Evolutionary conservation across 2,888 invertebrate species (phyloP), one percentile per base, ranked within the genome.

Genomic region (Pammene aurita): DNA sequence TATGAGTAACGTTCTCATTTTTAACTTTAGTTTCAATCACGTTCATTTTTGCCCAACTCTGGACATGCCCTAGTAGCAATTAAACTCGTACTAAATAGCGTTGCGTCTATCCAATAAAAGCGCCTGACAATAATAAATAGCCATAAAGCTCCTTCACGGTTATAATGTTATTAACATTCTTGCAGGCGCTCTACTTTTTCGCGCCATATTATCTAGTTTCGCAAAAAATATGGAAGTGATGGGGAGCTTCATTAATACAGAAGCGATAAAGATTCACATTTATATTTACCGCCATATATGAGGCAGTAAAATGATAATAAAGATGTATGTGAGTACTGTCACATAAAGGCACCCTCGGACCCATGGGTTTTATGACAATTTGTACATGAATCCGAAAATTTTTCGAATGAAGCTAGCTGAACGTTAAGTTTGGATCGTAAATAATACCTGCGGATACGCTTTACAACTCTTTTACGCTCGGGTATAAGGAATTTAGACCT

Each of bases 291-390:
- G 75, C 74, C 76, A 73, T 77, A 74, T 79, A 78, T 78, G 80
- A 74, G 74, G 85, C 80, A 85, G 85, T 89, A 88, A 88, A 88
- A 86, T 82, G 76, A 81, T 81, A 84, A 88, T 87, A 87, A 87
- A 87, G 80, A 83, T 78, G 79, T 78, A 80, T 78, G 76, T 78
- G 71, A 58, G 67, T 58, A 77, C 75, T 58, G 77, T 75, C 79
- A 78, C 76, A 81, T 82, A 85, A 84, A 83, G 77, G 77, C 78
- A 77, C 81, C 84, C 85, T 72, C 46, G 76, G 75, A 74, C 74
- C 74, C 73, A 79, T 72, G 76, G 77, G 75, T 78, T 78, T 80
- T 80, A 79, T 76, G 78, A 81, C 80, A 81, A 83, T 81, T 79
- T 80, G 80, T 74, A 75, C 80, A 79, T 75, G 79, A 80, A 82